These are phyloP conservation scores for Tyrannus savana DNA, from an alignment of 2,113 vertebrate species.

Conservation along the genomic window DNA sequence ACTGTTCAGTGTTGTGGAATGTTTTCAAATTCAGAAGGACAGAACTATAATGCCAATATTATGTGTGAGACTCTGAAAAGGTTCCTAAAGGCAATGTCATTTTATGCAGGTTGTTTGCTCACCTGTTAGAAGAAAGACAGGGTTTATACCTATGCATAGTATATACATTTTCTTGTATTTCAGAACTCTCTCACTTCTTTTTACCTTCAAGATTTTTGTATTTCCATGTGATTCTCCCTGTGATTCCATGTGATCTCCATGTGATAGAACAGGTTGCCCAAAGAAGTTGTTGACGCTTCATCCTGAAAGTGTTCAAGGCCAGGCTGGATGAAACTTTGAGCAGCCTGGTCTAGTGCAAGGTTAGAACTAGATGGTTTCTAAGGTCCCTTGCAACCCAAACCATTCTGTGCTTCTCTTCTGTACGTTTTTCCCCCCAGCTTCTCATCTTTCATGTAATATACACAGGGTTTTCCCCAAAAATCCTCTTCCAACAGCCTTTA, in stretches of 20 bases:
- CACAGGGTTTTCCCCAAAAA: background rate
- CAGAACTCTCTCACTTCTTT: background rate
- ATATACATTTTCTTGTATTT: background rate
- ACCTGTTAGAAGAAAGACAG: accelerated
- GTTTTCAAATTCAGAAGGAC: background rate
- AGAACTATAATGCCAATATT: background rate
- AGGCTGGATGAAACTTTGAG: background rate
- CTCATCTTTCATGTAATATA: background rate
- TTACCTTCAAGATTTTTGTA: background rate
- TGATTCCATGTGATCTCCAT: background rate
- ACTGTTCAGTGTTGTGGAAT: background rate
- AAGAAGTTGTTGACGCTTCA: background rate
- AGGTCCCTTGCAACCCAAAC: background rate
- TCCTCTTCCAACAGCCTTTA: background rate
- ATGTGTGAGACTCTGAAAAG: background rate
- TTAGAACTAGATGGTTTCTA: background rate
- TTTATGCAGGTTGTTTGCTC: background rate
- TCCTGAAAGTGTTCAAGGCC: background rate
- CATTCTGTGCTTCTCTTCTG: background rate
- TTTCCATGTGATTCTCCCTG: background rate
- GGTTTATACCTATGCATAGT: background rate
- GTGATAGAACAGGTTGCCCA: background rate
- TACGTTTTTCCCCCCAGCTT: background rate
- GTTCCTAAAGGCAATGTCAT: background rate
- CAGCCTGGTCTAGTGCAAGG: background rate